A percentile compares a stretch with the other conserved stretches of the same genome.
Evolutionary conservation across 1,140 invertebrate species (phyloP).

Genomic region (Lucilia sericata): DNA sequence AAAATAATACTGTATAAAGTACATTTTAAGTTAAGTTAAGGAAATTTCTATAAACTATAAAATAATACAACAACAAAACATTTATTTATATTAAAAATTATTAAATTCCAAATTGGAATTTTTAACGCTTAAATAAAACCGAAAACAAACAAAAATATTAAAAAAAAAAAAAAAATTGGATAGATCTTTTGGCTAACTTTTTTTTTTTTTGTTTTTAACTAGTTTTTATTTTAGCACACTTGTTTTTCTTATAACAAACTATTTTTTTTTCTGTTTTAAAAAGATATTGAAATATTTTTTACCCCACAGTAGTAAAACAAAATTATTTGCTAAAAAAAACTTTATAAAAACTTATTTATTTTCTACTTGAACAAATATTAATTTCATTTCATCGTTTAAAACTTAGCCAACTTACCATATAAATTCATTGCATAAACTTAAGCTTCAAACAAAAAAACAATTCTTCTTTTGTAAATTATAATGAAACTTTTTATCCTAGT

Average conservation of each 20-base stretch:
- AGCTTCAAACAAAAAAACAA: background rate
- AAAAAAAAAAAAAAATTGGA: constrained; percentile 4
- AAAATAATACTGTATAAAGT: constrained; percentile 36
- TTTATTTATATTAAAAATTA: constrained; percentile 31
- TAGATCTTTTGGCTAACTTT: no score
- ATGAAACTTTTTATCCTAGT: background rate
- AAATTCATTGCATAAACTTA: background rate
- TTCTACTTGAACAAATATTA: no score
- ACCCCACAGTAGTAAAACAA: no score
- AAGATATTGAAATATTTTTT: no score
- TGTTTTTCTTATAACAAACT: no score
- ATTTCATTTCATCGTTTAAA: background rate
- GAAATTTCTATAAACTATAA: constrained; percentile 35
- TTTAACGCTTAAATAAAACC: constrained; percentile 15
- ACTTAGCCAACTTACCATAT: background rate
- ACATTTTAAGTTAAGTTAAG: constrained; percentile 41
- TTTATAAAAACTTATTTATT: no score
- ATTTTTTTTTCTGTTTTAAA: no score
- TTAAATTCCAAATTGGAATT: constrained; percentile 42
- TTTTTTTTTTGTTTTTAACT: no score
- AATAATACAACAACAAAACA: background rate
- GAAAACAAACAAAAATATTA: background rate
- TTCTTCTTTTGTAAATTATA: constrained; percentile 4
- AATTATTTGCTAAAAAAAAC: no score
- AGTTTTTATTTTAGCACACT: no score